Base-by-base conservation (phyloP, 2,888 invertebrate genomes). In the Orchesellides sinensis region DNA sequence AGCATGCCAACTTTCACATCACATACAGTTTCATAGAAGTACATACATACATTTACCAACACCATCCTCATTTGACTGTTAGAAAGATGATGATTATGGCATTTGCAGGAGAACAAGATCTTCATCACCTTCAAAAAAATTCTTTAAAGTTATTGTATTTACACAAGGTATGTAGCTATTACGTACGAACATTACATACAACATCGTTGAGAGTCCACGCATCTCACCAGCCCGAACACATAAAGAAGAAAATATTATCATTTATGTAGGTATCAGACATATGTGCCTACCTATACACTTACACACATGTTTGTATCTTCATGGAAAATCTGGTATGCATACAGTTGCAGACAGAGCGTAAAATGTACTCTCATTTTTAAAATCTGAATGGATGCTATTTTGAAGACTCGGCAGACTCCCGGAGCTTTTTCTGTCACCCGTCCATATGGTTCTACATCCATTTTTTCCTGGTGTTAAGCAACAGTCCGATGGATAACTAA, bases 371-470 rank as follows among this genome's bases (percentile, higher is more conserved):
- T 65, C 65, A 74, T 74, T 74, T 65, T n/a, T n/a, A n/a, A 75
- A 75, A 75, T 75, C 75, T 75, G 75, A 56, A 52, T 56, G 75
- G 66, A 75, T 29, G 75, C 59, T 59, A 12, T 49, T 49, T 49
- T 35, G 29, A 4, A 32, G 27, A 23, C 63, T 40, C 21, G 59
- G 49, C 61, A 69, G 59, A 68, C 77, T 78, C 77, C 77, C 35
- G 77, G 77, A 78, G 77, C 59, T 78, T 77, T 77, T 77, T 77
- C 45, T 54, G 65, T 65, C 65, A 47, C 56, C 27, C 47, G 52
- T 78, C 77, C 77, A 78, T 78, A 78, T 78, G 77, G 66, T 49
- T 59, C 69, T 29, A 29, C 56, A 66, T 75, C 54, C 56, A 75
- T 75, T 40, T 75, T n/a, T 66, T 75, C 75, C 66, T 66, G 45